Percentiles rank a stretch among this genome's conserved stretches.
Conservation (phyloP, 2,888 invertebrate genomes). For the Volucella inanis region DNA sequence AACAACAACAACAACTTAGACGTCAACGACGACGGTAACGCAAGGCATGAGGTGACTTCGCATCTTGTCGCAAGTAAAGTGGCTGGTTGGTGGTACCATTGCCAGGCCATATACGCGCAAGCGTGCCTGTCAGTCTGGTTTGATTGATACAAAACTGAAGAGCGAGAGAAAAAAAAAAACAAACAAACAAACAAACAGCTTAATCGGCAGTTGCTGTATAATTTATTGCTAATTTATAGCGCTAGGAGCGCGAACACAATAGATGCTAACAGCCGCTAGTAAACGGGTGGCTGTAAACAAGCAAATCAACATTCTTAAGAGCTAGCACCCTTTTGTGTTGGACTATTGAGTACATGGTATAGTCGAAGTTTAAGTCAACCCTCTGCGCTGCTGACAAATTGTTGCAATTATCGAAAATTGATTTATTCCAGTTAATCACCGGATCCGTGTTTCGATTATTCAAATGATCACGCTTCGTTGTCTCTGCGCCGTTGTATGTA, state of each 20-base stretch:
- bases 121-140: slow-evolving; percentile 80
- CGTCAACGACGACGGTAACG: slow-evolving; percentile 74
- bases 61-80: slow-evolving; percentile 78
- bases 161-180: slow-evolving; percentile 36
- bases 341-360: slow-evolving; percentile 4
- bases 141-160: slow-evolving; percentile 79
- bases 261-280: slow-evolving; percentile 62
- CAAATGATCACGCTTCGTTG: slow-evolving; percentile 44
- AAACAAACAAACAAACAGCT: slow-evolving; percentile 72
- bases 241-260: slow-evolving; percentile 57
- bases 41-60: slow-evolving; percentile 78
- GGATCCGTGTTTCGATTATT: slow-evolving; percentile 67
- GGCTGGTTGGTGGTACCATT: slow-evolving; percentile 70
- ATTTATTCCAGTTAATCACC: slow-evolving; percentile 72
- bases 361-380: slow-evolving; percentile 9
- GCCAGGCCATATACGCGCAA: slow-evolving; percentile 78
- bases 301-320: neutral
- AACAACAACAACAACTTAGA: slow-evolving; percentile 22
- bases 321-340: slow-evolving; percentile 38
- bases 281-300: slow-evolving; percentile 18
- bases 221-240: slow-evolving; percentile 75
- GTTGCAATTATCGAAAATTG: slow-evolving; percentile 74
- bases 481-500: slow-evolving; percentile 7
- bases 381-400: slow-evolving; percentile 68
- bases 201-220: slow-evolving; percentile 73